These are phyloP conservation scores for Epizoanthus rinbou DNA, from an alignment of 92 coral and sea anemone species.

Conservation along the genomic window DNA sequence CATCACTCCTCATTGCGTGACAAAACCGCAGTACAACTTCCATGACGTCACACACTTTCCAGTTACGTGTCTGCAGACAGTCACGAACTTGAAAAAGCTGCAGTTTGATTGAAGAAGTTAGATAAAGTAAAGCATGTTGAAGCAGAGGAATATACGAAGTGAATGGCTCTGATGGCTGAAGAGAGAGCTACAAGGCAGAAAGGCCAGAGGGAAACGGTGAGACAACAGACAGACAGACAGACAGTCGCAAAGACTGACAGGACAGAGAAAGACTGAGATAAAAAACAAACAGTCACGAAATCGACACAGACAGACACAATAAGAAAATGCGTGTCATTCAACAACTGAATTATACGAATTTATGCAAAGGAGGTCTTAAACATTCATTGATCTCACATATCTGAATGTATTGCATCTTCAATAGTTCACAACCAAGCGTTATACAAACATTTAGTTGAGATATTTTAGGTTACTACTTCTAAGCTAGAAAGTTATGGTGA, in stretches of 20 bases:
- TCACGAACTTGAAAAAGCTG: conserved; percentile 65
- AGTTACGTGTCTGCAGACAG: conserved; percentile 62
- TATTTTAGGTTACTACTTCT: too few relatives aligned
- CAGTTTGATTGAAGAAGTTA: not conserved
- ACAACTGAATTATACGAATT: not conserved
- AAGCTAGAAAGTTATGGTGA: too few relatives aligned
- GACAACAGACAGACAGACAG: not conserved
- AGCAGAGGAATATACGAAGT: not conserved
- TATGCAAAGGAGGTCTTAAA: too few relatives aligned
- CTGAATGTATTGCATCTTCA: too few relatives aligned
- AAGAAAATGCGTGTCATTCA: not conserved
- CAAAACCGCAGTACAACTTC: conserved; percentile 65
- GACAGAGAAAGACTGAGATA: not conserved
- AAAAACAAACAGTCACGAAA: not conserved
- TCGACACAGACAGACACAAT: not conserved
- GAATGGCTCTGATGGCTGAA: not conserved
- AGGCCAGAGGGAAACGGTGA: conserved; percentile 5
- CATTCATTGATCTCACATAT: too few relatives aligned
- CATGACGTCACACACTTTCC: conserved; percentile 76
- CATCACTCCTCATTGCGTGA: conserved; percentile 25
- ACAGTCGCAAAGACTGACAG: not conserved
- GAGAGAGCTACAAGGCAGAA: not conserved
- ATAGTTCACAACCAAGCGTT: too few relatives aligned
- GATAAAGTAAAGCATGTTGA: not conserved
- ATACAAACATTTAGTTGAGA: too few relatives aligned